Evolutionary conservation across 2,888 invertebrate genomes (phyloP).

Genomic region (Syritta pipiens): DNA sequence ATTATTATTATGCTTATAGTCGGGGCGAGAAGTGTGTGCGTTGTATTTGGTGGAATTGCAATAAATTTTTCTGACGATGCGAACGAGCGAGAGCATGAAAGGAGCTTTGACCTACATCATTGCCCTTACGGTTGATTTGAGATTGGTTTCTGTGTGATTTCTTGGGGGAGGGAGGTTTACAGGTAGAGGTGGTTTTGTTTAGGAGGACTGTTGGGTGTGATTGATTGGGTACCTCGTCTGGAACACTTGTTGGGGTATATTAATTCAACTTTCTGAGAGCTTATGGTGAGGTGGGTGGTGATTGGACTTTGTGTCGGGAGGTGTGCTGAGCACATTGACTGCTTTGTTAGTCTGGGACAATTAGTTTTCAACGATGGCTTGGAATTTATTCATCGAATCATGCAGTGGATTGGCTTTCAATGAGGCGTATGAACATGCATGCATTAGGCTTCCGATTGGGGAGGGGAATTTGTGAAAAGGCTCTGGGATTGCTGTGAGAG

Average conservation of each 20-base stretch:
- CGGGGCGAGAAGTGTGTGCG: not conserved
- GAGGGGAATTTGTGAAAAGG: too few relatives aligned
- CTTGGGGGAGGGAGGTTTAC: not conserved
- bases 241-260: constrained; percentile 54
- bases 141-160: constrained; percentile 26
- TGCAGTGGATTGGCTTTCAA: too few relatives aligned
- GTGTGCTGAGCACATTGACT: not conserved
- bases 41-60: constrained; percentile 18
- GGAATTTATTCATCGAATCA: too few relatives aligned
- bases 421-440: too few relatives aligned
- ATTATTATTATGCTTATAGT: constrained; percentile 14
- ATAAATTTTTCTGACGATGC: constrained; percentile 10
- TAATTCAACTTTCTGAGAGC: not conserved
- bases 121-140: constrained; percentile 43
- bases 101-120: constrained; percentile 65
- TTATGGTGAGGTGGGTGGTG: too few relatives aligned
- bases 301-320: not conserved
- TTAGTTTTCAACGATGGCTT: not conserved
- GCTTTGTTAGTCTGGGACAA: not conserved
- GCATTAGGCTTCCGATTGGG: too few relatives aligned
- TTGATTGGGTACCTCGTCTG: constrained; percentile 41
- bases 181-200: not conserved
- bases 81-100: constrained; percentile 9
- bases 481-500: too few relatives aligned
- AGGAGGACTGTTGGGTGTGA: constrained; percentile 28